These are phyloP conservation scores for Yponomeuta malinellus DNA, from an alignment of 2,888 invertebrate genomes.

Conservation along the genomic window DNA sequence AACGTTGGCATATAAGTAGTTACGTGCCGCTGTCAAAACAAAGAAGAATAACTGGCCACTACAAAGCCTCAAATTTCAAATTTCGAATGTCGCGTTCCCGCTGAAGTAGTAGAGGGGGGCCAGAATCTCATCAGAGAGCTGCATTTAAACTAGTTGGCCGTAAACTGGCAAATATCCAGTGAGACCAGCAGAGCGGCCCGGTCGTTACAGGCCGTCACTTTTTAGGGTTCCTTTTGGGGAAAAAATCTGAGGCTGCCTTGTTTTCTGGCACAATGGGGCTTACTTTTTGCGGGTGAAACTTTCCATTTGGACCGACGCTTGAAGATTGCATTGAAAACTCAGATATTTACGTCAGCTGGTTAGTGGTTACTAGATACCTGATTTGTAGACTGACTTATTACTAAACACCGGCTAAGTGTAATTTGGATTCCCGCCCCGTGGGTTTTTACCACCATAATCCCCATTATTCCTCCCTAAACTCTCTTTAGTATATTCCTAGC, in stretches of 20 bases:
- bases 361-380: no score
- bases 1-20: no score
- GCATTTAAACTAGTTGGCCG: conserved; percentile 42
- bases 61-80: not conserved
- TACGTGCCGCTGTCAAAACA: no score
- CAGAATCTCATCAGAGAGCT: conserved; percentile 35
- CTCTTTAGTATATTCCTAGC: no score
- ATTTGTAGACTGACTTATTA: no score
- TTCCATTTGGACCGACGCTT: not conserved
- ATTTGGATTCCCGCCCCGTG: no score
- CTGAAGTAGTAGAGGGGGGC: conserved; percentile 17
- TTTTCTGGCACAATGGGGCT: not conserved
- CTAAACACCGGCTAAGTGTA: no score
- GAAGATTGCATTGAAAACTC: no score
- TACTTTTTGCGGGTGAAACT: no score
- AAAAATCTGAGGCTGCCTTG: not conserved
- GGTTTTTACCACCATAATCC: no score
- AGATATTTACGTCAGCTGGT: no score
- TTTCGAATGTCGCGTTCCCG: not conserved
- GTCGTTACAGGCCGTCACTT: not conserved
- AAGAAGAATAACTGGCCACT: not conserved
- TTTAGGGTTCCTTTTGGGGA: conserved; percentile 8
- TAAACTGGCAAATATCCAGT: conserved; percentile 38
- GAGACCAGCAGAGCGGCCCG: conserved; percentile 3
- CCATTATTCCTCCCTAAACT: no score